Base-by-base conservation (phyloP, 2,113 vertebrate species). In the Eulacestoma nigropectus region DNA sequence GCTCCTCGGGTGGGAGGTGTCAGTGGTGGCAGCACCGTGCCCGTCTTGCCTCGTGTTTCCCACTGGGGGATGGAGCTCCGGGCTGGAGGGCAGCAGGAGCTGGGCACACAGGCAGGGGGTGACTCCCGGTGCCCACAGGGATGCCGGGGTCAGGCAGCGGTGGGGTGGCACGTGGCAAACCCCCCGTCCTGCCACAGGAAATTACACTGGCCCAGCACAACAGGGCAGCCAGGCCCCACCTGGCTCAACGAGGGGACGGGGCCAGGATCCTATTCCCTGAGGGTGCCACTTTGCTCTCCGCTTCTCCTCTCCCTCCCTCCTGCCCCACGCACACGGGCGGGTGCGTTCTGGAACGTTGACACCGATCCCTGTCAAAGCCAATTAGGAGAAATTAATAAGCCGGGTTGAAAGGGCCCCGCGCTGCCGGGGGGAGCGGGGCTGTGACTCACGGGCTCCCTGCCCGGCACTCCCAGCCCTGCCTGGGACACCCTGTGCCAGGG, bases 351-450 rank as follows among this genome's bases (percentile, higher is more conserved):
- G 90, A 90, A 74, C 29, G 81, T 41, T 5, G 69, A 87, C 86
- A 92, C 47, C n/a, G 89, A 95, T 96, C 92, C 77, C 94, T 87
- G 93, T 94, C 97, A 96, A 70, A 96, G 76, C 90, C 91, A 97
- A 95, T 96, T 95, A 97, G 91, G 39, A 93, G 92, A 84, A 96
- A 95, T 96, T 72, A 96, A 93, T 74, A 39, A 4, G 15, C 57
- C 3, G 26, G 70, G 83, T 90, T 96, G 93, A 93, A 96, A 97
- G 90, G 91, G 88, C 90, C 94, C 85, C 3, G 14, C 0, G 33
- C 77, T 81, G 74, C 62, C 13, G 15, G 44, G 30, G 27, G 47
- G 50, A 89, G 59, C 3, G 21, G 35, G 77, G 90, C 73, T 90
- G 85, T 88, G 94, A 96, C 74, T 94, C 94, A 91, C 29, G 35